phyloP scores from a whole-genome alignment of 2,888 invertebrate genomes.

The Chorisops tibialis region DNA sequence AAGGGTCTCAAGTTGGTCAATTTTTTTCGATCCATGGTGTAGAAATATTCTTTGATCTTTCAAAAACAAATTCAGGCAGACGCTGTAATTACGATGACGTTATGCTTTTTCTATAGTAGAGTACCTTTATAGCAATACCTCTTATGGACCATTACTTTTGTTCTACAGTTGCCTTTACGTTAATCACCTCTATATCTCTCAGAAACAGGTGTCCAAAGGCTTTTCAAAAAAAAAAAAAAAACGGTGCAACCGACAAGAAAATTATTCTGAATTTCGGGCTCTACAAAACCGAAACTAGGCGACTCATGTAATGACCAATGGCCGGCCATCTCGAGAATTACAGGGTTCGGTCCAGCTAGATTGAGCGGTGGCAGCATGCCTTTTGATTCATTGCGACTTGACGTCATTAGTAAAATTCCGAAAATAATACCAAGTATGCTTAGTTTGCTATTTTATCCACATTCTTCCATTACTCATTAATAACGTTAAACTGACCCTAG shows the following conservation, averaged over 20 bases:
- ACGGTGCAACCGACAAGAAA: constrained; percentile 5
- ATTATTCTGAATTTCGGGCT: constrained; percentile 12
- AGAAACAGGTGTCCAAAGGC: constrained; percentile 22
- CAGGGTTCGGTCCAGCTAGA: constrained; percentile 17
- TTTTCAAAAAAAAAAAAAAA: constrained; percentile 6
- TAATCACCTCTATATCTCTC: not conserved
- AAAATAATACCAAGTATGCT: too few relatives aligned
- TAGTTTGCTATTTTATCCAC: too few relatives aligned
- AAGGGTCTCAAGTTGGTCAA: constrained; percentile 20
- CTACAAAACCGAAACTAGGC: constrained; percentile 21
- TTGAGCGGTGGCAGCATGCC: constrained; percentile 21
- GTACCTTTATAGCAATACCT: not conserved
- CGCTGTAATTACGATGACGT: constrained; percentile 39
- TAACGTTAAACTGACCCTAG: too few relatives aligned
- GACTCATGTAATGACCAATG: constrained; percentile 25
- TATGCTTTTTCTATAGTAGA: constrained; percentile 31
- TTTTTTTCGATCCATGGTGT: not conserved
- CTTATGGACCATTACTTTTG: constrained; percentile 14
- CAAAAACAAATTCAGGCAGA: constrained; percentile 36
- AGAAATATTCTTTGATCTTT: constrained; percentile 18
- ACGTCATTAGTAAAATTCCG: too few relatives aligned
- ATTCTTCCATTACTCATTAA: too few relatives aligned
- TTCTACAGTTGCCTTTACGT: constrained; percentile 10
- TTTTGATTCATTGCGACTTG: too few relatives aligned
- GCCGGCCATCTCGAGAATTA: constrained; percentile 20